Evolutionary conservation across 30 jellyfish, hydroid and myxozoan genomes (phyloP).

Genomic region (Pseudorhiza aurosa): DNA sequence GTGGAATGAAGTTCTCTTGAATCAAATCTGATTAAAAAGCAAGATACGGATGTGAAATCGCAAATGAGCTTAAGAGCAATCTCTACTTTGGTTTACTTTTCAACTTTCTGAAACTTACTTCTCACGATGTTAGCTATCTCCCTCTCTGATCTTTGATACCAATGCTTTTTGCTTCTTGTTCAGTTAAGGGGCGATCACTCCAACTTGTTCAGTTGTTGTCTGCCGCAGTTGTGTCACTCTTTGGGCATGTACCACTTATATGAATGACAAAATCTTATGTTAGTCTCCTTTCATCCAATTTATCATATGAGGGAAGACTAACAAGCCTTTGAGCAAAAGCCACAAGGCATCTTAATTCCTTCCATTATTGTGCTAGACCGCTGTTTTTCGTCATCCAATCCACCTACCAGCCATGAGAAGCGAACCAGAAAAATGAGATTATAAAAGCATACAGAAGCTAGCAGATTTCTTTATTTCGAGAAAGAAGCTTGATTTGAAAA

Average conservation of each 20-base stretch:
- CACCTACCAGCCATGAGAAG: constrained; percentile 41
- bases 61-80: not conserved
- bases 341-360: constrained; percentile 58
- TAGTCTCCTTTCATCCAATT: constrained; percentile 45
- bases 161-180: too few relatives aligned
- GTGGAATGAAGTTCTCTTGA: not conserved
- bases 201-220: not conserved
- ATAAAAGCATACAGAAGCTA: not conserved
- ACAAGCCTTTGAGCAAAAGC: constrained; percentile 52
- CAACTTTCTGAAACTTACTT: too few relatives aligned
- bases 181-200: too few relatives aligned
- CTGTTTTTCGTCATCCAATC: constrained; percentile 58
- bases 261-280: constrained; percentile 25
- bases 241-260: constrained; percentile 20
- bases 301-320: constrained; percentile 45
- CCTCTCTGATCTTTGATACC: too few relatives aligned
- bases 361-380: constrained; percentile 39
- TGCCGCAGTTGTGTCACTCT: constrained; percentile 14
- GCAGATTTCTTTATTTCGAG: constrained; percentile 1
- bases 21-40: not conserved
- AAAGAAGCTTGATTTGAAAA: constrained; percentile 9
- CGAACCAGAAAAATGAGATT: constrained; percentile 55
- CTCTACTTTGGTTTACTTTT: too few relatives aligned
- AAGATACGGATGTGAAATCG: not conserved
- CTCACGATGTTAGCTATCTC: too few relatives aligned